Conservation (phyloP, 2,113 vertebrate genomes). For the Pseudorasbora parva region DNA sequence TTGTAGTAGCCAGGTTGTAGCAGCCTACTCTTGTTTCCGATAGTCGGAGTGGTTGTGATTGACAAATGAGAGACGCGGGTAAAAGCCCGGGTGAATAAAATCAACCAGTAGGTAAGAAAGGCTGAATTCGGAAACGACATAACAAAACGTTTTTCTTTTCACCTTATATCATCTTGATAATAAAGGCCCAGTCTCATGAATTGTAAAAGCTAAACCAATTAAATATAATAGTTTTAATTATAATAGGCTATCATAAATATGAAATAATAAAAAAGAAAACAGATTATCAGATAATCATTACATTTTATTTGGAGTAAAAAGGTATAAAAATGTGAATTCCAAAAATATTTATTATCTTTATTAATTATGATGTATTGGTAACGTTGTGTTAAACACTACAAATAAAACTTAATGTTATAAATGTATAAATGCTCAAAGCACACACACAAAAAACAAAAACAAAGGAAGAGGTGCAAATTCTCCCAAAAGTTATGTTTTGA, state of each 20-base stretch:
- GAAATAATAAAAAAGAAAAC: background rate
- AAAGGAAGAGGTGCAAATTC: no score
- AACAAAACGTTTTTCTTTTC: background rate
- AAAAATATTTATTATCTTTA: background rate
- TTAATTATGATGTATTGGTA: background rate
- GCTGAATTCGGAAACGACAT: background rate
- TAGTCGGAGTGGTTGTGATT: background rate
- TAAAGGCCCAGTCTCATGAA: background rate
- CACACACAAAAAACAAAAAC: background rate
- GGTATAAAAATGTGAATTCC: background rate
- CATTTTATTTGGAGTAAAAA: conserved; percentile 3
- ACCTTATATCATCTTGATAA: background rate
- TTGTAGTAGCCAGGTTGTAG: no score
- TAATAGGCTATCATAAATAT: background rate
- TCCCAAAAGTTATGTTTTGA: no score
- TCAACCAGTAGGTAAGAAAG: background rate
- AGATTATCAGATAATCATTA: background rate
- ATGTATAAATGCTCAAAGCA: background rate
- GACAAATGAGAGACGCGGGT: conserved; percentile 25
- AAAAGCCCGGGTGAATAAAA: conserved; percentile 36
- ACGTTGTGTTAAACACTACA: background rate
- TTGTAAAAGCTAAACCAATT: background rate
- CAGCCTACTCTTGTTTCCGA: background rate
- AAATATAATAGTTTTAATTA: background rate
- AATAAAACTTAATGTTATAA: background rate